Conservation (phyloP, 2,113 vertebrate genomes). For the Sturnira hondurensis region DNA sequence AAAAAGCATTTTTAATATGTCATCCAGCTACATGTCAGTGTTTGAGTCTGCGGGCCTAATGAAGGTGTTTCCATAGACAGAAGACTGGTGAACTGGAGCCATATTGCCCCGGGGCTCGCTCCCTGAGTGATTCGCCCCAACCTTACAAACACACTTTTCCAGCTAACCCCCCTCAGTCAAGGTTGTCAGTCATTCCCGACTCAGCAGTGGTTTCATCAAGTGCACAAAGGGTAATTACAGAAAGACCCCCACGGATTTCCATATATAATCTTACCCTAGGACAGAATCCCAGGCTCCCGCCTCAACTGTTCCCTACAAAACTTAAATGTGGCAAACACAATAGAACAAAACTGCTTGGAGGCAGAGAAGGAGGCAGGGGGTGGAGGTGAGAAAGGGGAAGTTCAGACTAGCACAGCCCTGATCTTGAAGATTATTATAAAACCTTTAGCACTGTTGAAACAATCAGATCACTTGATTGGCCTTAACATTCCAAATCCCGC, state of each 20-base stretch:
- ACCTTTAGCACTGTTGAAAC: slow-evolving; percentile 47
- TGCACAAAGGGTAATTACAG: slow-evolving; percentile 51
- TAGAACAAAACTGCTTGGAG: not conserved
- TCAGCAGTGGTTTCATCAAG: slow-evolving; percentile 28
- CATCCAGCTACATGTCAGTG: not conserved
- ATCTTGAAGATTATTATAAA: slow-evolving; percentile 53
- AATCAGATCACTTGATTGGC: slow-evolving; percentile 60
- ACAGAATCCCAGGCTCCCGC: slow-evolving; percentile 7
- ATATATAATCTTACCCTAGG: slow-evolving; percentile 19
- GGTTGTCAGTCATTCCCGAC: slow-evolving; percentile 39
- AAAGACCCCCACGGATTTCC: not conserved
- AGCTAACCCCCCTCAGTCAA: not conserved
- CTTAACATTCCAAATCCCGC: slow-evolving; percentile 38
- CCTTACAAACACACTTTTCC: not conserved
- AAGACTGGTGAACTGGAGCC: not conserved
- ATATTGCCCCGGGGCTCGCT: not conserved
- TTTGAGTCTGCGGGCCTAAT: not conserved
- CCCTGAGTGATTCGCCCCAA: not conserved
- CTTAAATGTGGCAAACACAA: slow-evolving; percentile 41
- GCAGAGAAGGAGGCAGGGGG: not conserved
- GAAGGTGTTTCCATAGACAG: not conserved
- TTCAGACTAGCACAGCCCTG: not conserved
- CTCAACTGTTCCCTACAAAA: not conserved
- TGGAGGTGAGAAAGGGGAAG: not conserved
- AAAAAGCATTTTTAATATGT: slow-evolving; percentile 36